Base-by-base conservation (phyloP, 2,113 vertebrate genomes). In the Psophia crepitans region DNA sequence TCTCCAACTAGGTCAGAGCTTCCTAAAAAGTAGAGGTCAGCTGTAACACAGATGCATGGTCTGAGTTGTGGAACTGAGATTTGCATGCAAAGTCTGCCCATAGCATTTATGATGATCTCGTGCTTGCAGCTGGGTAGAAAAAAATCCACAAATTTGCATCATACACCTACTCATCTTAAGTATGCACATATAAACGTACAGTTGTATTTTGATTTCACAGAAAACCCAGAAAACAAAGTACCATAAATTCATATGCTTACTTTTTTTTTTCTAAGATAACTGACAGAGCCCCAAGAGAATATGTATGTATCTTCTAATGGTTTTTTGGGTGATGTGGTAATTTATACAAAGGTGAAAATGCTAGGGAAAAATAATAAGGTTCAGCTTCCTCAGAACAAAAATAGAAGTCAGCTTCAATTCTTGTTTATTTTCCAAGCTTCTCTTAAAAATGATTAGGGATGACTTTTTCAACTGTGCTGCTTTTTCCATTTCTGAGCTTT, bases 21-120 rank as follows among this genome's bases (percentile, higher is more conserved):
- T 93, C 79, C 88, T 92, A 46, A 95, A 94, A 87, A 85, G 79
- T 77, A 84, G 46, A 94, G 18, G 8, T 85, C 79, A 88, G n/a
- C 39, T 80, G 60, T 71, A 93, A 60, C n/a, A 63, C 39, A 91
- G 78, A 89, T 14, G 10, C 6, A 3, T 15, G 32, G 41, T 65
- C 58, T 49, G 58, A 92, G 20, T 9, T 92, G 33, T 60, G 54
- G 60, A 92, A 84, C 60, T 24, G 71, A 92, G 76, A 92, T 70
- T 66, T 76, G 46, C 60, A 96, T 75, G 73, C 43, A 48, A 95
- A 84, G 14, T 74, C 46, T 88, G 33, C 43, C 43, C 37, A 56
- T 19, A 68, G 58, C 51, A 84, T 27, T 48, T 28, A 87, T 92
- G 58, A 70, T 84, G 68, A 88, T 94, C 56, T 93, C 60, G 56